phyloP scores from a whole-genome alignment of 2,113 vertebrate genomes.

The Vulpes ferrilata region DNA sequence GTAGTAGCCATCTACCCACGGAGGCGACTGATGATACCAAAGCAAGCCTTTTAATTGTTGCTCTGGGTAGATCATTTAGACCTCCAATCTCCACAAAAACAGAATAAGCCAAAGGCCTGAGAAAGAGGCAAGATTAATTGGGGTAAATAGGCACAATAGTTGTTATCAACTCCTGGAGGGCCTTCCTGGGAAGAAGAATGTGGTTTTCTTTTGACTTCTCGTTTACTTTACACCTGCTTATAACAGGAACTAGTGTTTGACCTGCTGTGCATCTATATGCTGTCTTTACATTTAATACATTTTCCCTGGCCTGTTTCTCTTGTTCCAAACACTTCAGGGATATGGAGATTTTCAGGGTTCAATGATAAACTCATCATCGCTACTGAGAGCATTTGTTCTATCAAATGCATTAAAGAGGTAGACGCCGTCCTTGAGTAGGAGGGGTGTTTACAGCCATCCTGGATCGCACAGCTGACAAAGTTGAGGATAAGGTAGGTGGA shows the following conservation, averaged over 20 bases:
- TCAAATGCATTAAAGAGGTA: background rate
- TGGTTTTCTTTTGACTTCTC: background rate
- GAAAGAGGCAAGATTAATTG: background rate
- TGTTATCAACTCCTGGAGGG: background rate
- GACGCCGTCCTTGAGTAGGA: background rate
- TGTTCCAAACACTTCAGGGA: background rate
- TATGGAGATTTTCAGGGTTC: background rate
- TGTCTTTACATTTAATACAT: background rate
- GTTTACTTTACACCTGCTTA: background rate
- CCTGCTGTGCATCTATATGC: background rate
- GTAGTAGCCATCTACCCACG: background rate
- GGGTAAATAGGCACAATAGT: background rate
- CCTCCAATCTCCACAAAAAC: background rate
- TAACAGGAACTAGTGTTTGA: background rate
- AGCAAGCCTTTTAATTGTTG: background rate
- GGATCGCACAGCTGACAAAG: background rate
- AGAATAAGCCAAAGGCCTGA: background rate
- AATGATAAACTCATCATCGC: background rate
- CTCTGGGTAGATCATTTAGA: background rate
- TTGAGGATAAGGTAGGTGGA: background rate
- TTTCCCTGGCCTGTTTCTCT: background rate
- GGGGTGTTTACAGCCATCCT: background rate
- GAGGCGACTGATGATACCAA: background rate
- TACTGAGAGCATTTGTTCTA: background rate
- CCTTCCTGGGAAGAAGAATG: background rate